These are phyloP conservation scores for Anolis carolinensis DNA, from an alignment of 2,113 vertebrate species.

Conservation along the genomic window DNA sequence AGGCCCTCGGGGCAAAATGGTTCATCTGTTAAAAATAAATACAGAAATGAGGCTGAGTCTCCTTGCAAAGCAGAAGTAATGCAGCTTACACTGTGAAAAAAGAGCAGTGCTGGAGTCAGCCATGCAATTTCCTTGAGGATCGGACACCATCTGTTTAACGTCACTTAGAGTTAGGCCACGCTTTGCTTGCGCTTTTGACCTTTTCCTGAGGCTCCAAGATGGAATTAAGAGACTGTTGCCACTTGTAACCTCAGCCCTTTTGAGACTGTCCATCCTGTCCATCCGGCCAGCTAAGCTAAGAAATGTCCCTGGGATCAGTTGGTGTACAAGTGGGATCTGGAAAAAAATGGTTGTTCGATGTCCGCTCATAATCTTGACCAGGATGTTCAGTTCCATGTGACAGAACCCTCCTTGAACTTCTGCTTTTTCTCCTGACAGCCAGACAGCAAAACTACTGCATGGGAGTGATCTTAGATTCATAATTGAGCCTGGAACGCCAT, in stretches of 20 bases:
- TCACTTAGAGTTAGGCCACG: constrained; percentile 20
- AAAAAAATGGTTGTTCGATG: no score
- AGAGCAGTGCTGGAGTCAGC: not conserved
- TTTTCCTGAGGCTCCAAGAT: constrained; percentile 10
- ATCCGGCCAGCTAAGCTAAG: not conserved
- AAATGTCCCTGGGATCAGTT: not conserved
- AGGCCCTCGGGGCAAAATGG: not conserved
- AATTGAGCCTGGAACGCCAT: no score
- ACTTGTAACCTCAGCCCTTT: not conserved
- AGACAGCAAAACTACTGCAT: no score
- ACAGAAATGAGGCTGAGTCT: not conserved
- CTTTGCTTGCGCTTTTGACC: constrained; percentile 22
- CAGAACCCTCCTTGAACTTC: no score
- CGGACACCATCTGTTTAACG: constrained; percentile 44
- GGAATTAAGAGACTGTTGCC: not conserved
- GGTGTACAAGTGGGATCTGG: not conserved
- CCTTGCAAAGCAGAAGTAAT: not conserved
- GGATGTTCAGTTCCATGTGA: no score
- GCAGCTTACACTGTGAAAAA: not conserved
- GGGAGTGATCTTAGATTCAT: no score
- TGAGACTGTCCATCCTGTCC: fast-evolving
- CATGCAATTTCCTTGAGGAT: constrained; percentile 1
- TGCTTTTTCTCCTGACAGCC: no score
- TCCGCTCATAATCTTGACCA: no score
- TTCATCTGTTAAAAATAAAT: constrained; percentile 33